Percentiles rank a stretch among this genome's conserved stretches.
Evolutionary conservation across 2,888 invertebrate species (phyloP).

Genomic region (Calliopum simillimum): DNA sequence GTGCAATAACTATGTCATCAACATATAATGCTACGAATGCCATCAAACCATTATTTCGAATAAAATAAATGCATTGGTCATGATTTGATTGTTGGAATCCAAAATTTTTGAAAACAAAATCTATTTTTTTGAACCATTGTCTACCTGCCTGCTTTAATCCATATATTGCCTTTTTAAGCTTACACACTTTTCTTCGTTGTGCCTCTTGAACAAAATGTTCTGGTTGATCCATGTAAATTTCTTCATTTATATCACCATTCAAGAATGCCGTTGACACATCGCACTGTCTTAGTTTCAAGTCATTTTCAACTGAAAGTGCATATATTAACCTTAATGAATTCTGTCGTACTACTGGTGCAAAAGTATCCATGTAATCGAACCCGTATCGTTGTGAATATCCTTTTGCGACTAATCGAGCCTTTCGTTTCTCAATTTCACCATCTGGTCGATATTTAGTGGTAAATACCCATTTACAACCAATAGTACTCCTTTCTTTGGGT

Average conservation of each 20-base stretch:
- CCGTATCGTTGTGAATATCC: slow-evolving; percentile 8
- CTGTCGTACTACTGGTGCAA: slow-evolving; percentile 22
- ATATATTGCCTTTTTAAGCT: slow-evolving; percentile 8
- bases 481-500: not conserved
- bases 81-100: slow-evolving; percentile 15
- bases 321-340: slow-evolving; percentile 21
- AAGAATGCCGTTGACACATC: slow-evolving; percentile 33
- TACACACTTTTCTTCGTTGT: slow-evolving; percentile 15
- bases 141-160: slow-evolving; percentile 35
- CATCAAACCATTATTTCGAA: not conserved
- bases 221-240: slow-evolving; percentile 1
- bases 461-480: slow-evolving; percentile 21
- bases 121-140: slow-evolving; percentile 31
- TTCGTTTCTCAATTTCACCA: slow-evolving; percentile 12
- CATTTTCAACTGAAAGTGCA: slow-evolving; percentile 32
- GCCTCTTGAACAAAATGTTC: slow-evolving; percentile 1
- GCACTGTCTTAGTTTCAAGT: slow-evolving; percentile 30
- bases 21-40: slow-evolving; percentile 21
- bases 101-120: slow-evolving; percentile 18
- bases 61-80: slow-evolving; percentile 19
- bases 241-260: slow-evolving; percentile 25
- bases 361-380: not conserved
- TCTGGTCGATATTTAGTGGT: slow-evolving; percentile 32
- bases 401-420: slow-evolving; percentile 31
- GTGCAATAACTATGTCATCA: slow-evolving; percentile 14